Percentiles rank a stretch among this genome's conserved stretches.
These are phyloP conservation scores for Calidris pygmaea DNA, from an alignment of 2,113 vertebrate genomes.

Conservation along the genomic window DNA sequence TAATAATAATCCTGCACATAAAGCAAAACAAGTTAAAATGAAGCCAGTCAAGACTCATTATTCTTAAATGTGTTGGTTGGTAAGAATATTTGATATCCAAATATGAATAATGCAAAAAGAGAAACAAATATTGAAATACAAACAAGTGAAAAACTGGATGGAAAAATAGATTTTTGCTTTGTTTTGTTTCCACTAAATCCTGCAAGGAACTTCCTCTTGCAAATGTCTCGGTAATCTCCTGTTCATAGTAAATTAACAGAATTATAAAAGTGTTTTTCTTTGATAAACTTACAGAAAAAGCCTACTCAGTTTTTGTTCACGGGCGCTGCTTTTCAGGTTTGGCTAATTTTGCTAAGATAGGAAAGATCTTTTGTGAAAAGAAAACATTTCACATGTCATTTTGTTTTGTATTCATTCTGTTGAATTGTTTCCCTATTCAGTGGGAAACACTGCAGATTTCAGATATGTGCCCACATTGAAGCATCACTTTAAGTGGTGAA, in stretches of 20 bases:
- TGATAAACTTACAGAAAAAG: background rate
- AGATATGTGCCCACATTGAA: background rate
- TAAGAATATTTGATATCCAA: conserved; percentile 2
- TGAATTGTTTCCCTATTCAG: background rate
- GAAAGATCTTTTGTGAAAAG: background rate
- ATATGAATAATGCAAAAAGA: conserved; percentile 9
- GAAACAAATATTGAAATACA: background rate
- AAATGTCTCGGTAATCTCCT: background rate
- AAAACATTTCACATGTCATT: background rate
- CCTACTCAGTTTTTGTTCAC: background rate
- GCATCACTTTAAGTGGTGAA: background rate
- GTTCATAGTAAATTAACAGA: background rate
- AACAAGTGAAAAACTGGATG: background rate
- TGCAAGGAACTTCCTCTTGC: background rate
- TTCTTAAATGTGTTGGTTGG: background rate
- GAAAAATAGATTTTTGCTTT: background rate
- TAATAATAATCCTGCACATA: background rate
- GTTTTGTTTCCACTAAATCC: background rate
- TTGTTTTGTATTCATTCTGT: background rate
- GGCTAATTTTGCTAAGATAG: background rate
- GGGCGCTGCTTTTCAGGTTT: background rate
- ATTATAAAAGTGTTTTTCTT: background rate
- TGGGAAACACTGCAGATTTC: background rate
- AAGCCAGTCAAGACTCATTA: conserved; percentile 4
- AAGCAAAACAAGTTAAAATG: background rate